These are phyloP conservation scores for Progne subis DNA, from an alignment of 2,113 vertebrate species.

Conservation along the genomic window DNA sequence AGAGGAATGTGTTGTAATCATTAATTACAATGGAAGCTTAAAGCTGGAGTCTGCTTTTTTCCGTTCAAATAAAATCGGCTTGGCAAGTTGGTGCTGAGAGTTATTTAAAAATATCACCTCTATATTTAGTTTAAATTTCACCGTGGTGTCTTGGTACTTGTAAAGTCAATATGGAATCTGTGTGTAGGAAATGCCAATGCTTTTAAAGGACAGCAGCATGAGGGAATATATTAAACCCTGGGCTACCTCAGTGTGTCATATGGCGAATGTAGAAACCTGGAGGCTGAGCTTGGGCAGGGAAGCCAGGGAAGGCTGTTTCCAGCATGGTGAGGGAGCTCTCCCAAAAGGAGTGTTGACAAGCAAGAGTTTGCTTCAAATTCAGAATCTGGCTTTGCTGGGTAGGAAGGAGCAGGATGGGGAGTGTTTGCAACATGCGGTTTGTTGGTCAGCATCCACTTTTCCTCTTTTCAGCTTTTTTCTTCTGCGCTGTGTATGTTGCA, in stretches of 20 bases:
- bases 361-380: neutral
- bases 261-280: neutral
- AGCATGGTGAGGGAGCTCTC: neutral
- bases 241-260: neutral
- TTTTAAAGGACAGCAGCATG: conserved; percentile 61
- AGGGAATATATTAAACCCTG: conserved; percentile 40
- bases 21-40: conserved; percentile 61
- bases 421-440: neutral
- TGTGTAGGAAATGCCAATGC: conserved; percentile 61
- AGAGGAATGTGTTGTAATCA: conserved; percentile 44
- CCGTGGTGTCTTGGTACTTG: conserved; percentile 45
- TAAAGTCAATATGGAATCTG: conserved; percentile 60
- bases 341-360: conserved; percentile 31
- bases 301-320: neutral
- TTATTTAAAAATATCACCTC: conserved; percentile 53
- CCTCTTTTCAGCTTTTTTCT: neutral
- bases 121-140: conserved; percentile 64
- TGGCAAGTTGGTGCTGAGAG: conserved; percentile 29
- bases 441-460: neutral
- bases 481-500: neutral
- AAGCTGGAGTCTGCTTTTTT: conserved; percentile 50
- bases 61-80: conserved; percentile 32
- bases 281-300: conserved; percentile 2
- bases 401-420: neutral
- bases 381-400: neutral